Base-by-base conservation (phyloP, 2,797 vertebrate species). In the Micromesistius poutassou region DNA sequence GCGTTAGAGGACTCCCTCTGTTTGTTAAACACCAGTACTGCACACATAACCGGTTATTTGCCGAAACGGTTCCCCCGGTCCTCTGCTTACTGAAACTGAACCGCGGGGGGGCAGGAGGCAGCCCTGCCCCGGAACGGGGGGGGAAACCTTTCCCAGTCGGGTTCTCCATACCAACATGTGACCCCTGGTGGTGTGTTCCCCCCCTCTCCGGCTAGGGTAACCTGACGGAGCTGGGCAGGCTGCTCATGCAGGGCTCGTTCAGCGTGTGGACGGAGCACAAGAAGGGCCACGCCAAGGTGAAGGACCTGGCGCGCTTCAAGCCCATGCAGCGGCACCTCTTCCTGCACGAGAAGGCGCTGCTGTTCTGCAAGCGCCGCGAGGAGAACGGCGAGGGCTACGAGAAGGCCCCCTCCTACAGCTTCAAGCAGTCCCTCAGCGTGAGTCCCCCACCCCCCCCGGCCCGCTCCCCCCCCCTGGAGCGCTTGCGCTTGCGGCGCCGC, bases 361-460 rank as follows among this genome's bases (percentile, higher is more conserved):
- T 99, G 13, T 99, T 99, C 94, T 99, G 97, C 76, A 99, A 99
- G 93, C 96, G 92, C 86, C 87, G 98, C 12, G 98, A 99, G 90
- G 98, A 99, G 91, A 98, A 94, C 0, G 97, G 97, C 8, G 97
- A 99, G 79, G 97, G 97, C n/a, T 98, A 98, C 9, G 98, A 99
- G 91, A 99, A 99, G 72, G 97, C 98, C 0, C 97, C 98, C 0
- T 98, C 97, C n/a, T 99, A 99, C 79, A 99, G 98, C 94, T 99
- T 97, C 93, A 99, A 99, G 81, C 96, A 98, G 83, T 97, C 96
- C 2, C 94, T 99, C 86, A 97, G 94, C 0, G 98, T 99, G 93
- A 95, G 96, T 72, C n/a, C 6, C 1, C 31, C n/a, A n/a, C n/a
- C n/a, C n/a, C n/a, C n/a, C n/a, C n/a, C n/a, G n/a, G n/a, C n/a